phyloP scores from a whole-genome alignment of 2,113 vertebrate genomes.

The Pollimyrus isidori region DNA sequence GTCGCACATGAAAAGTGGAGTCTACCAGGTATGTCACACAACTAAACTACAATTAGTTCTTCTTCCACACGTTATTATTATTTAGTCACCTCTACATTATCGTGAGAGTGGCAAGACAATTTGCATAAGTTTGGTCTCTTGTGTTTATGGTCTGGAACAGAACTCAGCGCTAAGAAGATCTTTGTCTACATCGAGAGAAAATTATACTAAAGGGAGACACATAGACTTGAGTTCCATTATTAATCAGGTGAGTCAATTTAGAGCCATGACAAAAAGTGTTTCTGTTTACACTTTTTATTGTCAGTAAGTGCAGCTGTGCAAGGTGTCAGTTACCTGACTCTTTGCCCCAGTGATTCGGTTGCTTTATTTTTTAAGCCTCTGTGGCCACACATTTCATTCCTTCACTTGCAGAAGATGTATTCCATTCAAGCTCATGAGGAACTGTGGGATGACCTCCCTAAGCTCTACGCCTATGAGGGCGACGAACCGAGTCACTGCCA shows the following conservation, averaged over 20 bases:
- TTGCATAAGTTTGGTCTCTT: slow-evolving; percentile 12
- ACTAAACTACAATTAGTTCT: background rate
- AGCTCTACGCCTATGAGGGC: slow-evolving; percentile 45
- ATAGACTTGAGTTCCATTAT: background rate
- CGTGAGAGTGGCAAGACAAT: background rate
- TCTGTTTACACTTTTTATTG: background rate
- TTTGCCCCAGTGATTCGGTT: too few relatives aligned
- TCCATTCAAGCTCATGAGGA: slow-evolving; percentile 21
- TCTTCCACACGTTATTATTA: background rate
- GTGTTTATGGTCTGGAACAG: slow-evolving; percentile 6
- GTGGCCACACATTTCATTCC: background rate
- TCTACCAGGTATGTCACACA: background rate
- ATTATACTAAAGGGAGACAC: background rate
- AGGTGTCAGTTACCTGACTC: background rate
- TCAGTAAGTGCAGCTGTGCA: too few relatives aligned
- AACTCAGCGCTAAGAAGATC: background rate
- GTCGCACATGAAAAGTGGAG: background rate
- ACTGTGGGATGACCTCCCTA: slow-evolving; percentile 35
- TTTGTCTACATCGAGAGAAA: background rate
- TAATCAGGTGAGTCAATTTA: slow-evolving; percentile 8
- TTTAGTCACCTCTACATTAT: background rate
- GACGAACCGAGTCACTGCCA: background rate
- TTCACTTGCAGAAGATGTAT: slow-evolving; percentile 25
- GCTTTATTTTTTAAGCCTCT: background rate
- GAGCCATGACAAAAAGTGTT: background rate